phyloP scores from a whole-genome alignment of 2,797 vertebrate species.

The Esox lucius region DNA sequence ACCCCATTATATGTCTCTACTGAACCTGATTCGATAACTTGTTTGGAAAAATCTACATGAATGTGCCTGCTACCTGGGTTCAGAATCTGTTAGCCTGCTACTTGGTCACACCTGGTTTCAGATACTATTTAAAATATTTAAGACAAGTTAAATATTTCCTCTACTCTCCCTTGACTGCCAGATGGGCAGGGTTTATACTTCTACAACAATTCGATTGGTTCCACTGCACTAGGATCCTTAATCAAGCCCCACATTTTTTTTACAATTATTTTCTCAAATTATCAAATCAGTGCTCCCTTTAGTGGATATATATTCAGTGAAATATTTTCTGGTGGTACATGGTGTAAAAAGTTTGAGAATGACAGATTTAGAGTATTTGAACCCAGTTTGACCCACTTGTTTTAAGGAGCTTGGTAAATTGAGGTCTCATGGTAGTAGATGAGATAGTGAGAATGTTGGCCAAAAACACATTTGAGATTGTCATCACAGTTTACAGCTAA shows the following conservation, averaged over 20 bases:
- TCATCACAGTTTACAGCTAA: conserved; percentile 77
- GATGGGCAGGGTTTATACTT: background rate
- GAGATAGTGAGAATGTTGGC: conserved; percentile 69
- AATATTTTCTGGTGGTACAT: no score
- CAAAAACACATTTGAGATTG: conserved; percentile 78
- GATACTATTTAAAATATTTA: background rate
- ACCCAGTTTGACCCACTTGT: conserved; percentile 66
- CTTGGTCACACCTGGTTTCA: background rate
- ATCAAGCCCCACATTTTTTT: background rate
- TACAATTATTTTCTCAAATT: background rate
- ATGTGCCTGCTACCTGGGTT: conserved; percentile 28
- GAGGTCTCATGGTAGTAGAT: conserved; percentile 62
- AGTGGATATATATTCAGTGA: no score
- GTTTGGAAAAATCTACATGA: conserved; percentile 54
- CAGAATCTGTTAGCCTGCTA: background rate
- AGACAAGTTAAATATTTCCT: background rate
- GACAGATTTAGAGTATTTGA: background rate
- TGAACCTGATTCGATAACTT: conserved; percentile 10
- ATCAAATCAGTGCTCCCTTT: no score
- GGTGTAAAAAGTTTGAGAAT: no score
- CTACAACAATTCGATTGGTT: background rate
- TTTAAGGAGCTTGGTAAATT: conserved; percentile 80
- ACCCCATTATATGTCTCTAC: conserved; percentile 27
- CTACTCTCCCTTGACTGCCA: background rate
- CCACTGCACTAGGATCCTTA: background rate